These are phyloP conservation scores for Gallinago undulata DNA, from an alignment of 2,113 vertebrate species.

Conservation along the genomic window DNA sequence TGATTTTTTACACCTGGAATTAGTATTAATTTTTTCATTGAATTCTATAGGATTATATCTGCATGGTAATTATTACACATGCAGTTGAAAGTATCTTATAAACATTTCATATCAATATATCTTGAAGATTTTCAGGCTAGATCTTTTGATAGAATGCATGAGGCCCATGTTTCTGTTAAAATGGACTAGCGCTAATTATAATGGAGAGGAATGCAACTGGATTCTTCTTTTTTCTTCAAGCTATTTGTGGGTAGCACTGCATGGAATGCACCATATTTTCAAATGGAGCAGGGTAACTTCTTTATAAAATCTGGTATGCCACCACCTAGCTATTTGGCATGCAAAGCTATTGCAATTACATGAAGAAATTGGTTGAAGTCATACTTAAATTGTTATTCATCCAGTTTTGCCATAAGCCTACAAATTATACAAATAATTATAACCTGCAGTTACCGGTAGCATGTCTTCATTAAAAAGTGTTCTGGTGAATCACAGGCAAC, in stretches of 20 bases:
- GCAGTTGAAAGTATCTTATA: background rate
- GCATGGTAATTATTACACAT: background rate
- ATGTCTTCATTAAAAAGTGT: background rate
- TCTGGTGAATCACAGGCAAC: background rate
- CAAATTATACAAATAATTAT: background rate
- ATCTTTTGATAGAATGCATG: background rate
- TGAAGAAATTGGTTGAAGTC: background rate
- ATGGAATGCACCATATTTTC: background rate
- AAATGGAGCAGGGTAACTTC: background rate
- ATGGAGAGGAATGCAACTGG: background rate
- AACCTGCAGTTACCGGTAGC: background rate
- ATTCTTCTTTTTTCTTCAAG: background rate
- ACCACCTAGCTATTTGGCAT: background rate
- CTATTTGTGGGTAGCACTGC: background rate
- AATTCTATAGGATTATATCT: background rate
- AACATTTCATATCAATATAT: background rate
- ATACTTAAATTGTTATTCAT: background rate
- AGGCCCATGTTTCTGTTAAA: background rate
- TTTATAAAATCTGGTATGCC: background rate
- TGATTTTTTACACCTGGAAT: background rate
- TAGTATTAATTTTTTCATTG: background rate
- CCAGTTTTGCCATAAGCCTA: background rate
- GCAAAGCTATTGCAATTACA: background rate
- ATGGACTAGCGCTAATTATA: background rate
- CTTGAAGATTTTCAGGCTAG: background rate